phyloP scores from a whole-genome alignment of 2,888 invertebrate genomes.

The Megaustenia siamemsis region DNA sequence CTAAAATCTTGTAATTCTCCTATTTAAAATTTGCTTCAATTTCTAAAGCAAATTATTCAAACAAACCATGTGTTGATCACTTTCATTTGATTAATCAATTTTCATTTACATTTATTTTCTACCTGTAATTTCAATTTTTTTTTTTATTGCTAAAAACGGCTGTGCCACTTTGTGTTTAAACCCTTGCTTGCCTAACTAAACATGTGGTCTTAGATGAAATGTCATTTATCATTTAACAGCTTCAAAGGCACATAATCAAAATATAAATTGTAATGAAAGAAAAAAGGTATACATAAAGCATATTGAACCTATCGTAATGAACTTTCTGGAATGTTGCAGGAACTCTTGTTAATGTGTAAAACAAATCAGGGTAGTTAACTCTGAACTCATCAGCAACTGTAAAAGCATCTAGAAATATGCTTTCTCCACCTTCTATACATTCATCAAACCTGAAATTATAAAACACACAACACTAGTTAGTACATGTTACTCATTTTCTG shows the following conservation, averaged over 20 bases:
- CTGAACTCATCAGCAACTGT: constrained; percentile 70
- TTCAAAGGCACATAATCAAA: not conserved
- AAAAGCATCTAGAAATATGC: constrained; percentile 70
- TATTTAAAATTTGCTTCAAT: no score
- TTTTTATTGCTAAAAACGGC: no score
- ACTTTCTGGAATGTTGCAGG: constrained; percentile 78
- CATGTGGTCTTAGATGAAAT: no score
- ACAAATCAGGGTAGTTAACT: constrained; percentile 64
- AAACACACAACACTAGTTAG: not conserved
- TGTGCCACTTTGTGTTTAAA: no score
- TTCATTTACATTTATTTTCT: no score
- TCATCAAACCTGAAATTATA: constrained; percentile 69
- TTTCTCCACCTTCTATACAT: constrained; percentile 74
- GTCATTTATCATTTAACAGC: no score
- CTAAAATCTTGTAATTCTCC: no score
- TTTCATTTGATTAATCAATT: no score
- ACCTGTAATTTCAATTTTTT: no score
- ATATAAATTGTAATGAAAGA: not conserved
- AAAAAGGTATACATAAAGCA: not conserved
- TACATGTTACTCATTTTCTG: not conserved
- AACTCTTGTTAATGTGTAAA: constrained; percentile 66
- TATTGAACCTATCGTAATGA: constrained; percentile 69
- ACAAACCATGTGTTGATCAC: no score
- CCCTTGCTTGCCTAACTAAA: no score
- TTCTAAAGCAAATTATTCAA: no score